Evolutionary conservation across 2,113 vertebrate genomes (phyloP).

Genomic region (Micromys minutus): DNA sequence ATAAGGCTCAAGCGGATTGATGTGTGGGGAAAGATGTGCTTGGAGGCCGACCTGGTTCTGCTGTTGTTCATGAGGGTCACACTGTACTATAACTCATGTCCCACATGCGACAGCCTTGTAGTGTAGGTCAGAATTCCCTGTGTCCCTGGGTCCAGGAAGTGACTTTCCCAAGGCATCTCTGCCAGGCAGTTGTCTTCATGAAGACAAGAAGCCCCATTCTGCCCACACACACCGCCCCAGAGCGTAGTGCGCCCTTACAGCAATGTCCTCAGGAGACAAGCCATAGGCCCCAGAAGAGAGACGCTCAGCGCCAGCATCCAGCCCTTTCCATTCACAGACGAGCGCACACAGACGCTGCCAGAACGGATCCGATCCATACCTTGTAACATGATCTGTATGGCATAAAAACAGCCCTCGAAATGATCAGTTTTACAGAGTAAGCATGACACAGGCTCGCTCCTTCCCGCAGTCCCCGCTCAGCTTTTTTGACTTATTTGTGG

Average conservation of each 20-base stretch:
- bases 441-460: constrained; percentile 68
- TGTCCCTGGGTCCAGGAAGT: neutral
- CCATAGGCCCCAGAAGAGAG: accelerated
- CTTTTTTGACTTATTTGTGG: constrained; percentile 79
- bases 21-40: constrained; percentile 36
- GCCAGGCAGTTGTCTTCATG: too few relatives aligned
- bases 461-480: constrained; percentile 66
- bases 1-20: neutral
- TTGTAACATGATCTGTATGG: constrained; percentile 32
- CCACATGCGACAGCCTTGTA: accelerated
- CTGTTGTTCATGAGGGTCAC: constrained; percentile 38
- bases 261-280: neutral
- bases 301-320: neutral
- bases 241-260: neutral
- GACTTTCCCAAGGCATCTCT: neutral
- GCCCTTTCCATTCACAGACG: neutral
- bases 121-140: neutral
- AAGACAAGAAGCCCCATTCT: neutral
- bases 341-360: neutral
- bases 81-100: neutral
- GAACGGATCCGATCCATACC: constrained; percentile 47
- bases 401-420: constrained; percentile 51
- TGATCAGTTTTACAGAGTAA: constrained; percentile 65
- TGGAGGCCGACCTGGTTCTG: constrained; percentile 5
- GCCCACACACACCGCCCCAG: neutral